These are phyloP conservation scores for Pseudococcus viburni DNA, from an alignment of 2,888 invertebrate species.

Conservation along the genomic window DNA sequence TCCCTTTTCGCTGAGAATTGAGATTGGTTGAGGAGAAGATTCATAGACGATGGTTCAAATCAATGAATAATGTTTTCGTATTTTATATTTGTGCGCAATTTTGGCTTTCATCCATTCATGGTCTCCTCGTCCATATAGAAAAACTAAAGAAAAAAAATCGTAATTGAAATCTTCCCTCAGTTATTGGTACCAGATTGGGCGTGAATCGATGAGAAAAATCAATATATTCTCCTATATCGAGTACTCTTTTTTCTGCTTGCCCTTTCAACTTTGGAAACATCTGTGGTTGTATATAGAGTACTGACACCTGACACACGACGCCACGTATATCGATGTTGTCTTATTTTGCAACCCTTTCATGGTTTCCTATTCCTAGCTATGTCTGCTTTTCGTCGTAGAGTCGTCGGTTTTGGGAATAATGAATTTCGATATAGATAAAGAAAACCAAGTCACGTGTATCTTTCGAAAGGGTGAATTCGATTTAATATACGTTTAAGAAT, in stretches of 20 bases:
- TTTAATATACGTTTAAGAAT: slow-evolving; percentile 40
- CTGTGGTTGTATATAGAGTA: not conserved
- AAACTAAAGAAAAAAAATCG: not conserved
- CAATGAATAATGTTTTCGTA: slow-evolving; percentile 5
- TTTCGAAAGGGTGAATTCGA: slow-evolving; percentile 53
- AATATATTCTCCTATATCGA: not conserved
- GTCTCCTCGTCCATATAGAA: not conserved
- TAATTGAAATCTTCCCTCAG: not conserved
- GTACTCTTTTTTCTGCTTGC: not conserved
- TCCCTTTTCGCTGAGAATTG: not conserved
- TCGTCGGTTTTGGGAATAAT: slow-evolving; percentile 21
- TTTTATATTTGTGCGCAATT: not conserved
- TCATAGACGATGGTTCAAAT: not conserved
- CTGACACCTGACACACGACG: slow-evolving; percentile 32
- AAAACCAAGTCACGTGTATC: slow-evolving; percentile 51
- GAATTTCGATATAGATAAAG: slow-evolving; percentile 50
- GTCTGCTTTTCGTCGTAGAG: not conserved
- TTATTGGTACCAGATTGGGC: not conserved
- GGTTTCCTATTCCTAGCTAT: not conserved
- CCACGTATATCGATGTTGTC: slow-evolving; percentile 8
- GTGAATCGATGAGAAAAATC: slow-evolving; percentile 39
- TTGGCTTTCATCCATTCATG: not conserved
- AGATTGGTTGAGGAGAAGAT: not conserved
- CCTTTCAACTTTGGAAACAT: slow-evolving; percentile 22
- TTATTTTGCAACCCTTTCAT: slow-evolving; percentile 34